Conservation (phyloP, 2,888 invertebrate genomes). For the Melanostoma mellinum region DNA sequence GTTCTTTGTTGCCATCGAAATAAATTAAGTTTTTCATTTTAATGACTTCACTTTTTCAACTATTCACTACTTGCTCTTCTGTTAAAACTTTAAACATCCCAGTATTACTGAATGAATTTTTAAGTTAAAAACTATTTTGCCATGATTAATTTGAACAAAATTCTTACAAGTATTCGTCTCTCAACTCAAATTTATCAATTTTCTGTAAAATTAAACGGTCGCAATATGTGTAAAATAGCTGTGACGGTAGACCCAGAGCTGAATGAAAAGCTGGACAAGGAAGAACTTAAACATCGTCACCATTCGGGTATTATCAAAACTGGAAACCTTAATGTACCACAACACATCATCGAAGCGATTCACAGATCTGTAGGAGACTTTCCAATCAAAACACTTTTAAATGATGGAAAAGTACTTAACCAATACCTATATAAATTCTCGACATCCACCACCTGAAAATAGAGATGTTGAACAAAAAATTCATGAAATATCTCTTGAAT, state of each 20-base stretch:
- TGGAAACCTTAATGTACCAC: conserved; percentile 84
- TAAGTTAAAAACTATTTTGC: background rate
- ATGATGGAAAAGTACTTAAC: conserved; percentile 83
- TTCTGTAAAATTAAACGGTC: conserved; percentile 5
- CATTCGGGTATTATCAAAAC: conserved; percentile 88
- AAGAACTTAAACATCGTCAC: conserved; percentile 84
- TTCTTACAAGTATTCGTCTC: conserved; percentile 6
- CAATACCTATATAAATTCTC: conserved; percentile 83
- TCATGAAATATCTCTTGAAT: too few species aligned
- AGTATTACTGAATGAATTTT: too few species aligned
- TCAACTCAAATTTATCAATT: conserved; percentile 15
- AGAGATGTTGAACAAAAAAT: too few species aligned
- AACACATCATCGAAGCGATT: conserved; percentile 84
- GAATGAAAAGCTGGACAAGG: conserved; percentile 75
- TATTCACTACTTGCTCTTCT: too few species aligned
- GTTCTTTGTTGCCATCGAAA: too few species aligned
- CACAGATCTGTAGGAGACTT: conserved; percentile 84
- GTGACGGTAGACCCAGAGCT: conserved; percentile 76
- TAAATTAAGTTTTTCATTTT: too few species aligned
- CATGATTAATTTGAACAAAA: conserved; percentile 28
- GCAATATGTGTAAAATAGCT: conserved; percentile 78
- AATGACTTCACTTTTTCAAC: too few species aligned
- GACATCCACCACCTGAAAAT: too few species aligned
- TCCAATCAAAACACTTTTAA: conserved; percentile 83
- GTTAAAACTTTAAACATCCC: too few species aligned